These are phyloP conservation scores for Eriosoma lanigerum DNA, from an alignment of 1,140 invertebrate genomes.

Conservation along the genomic window DNA sequence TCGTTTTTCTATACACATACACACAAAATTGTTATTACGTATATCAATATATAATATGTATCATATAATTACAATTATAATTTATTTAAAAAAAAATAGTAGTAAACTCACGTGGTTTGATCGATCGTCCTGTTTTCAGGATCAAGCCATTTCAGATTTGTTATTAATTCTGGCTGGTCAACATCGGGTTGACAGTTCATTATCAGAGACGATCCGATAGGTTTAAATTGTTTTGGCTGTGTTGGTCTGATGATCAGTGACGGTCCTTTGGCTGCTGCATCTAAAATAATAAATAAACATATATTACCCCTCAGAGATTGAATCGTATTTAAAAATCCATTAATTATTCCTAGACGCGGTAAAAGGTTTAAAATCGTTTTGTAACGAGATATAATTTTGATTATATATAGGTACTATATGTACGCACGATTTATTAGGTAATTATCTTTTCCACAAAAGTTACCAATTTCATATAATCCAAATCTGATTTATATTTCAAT, in stretches of 20 bases:
- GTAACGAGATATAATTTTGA: background rate
- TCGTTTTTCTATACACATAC: too few relatives aligned
- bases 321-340: background rate
- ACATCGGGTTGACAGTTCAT: conserved; percentile 70
- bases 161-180: conserved; percentile 56
- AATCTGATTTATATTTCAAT: too few relatives aligned
- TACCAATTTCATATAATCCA: too few relatives aligned
- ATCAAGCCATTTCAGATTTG: conserved; percentile 70
- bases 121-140: conserved; percentile 67
- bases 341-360: background rate
- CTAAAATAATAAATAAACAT: background rate
- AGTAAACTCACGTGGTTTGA: conserved; percentile 55
- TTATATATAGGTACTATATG: background rate
- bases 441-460: too few relatives aligned
- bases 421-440: too few relatives aligned
- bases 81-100: too few relatives aligned
- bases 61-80: too few relatives aligned
- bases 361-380: background rate
- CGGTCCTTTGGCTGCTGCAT: conserved; percentile 29
- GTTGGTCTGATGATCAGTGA: conserved; percentile 69
- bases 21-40: too few relatives aligned
- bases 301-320: background rate
- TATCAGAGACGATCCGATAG: conserved; percentile 69
- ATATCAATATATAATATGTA: too few relatives aligned
- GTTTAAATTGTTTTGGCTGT: conserved; percentile 66